A percentile compares a stretch with the other conserved stretches of the same genome.
These are phyloP conservation scores for Bombus waltoni DNA, from an alignment of 1,140 invertebrate genomes.

Conservation along the genomic window DNA sequence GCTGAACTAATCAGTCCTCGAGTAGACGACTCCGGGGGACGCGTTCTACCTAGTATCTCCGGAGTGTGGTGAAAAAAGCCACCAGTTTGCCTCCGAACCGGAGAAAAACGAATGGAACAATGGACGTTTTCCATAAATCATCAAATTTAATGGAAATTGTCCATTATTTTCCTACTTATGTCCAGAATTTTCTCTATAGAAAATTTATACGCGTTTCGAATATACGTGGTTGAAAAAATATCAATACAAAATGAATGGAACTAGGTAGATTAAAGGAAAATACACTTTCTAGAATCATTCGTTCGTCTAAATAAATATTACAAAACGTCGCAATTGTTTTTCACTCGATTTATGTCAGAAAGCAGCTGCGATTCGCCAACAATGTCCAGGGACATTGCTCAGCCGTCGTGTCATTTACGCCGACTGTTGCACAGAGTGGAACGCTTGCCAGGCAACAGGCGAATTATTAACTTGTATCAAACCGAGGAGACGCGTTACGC, in stretches of 20 bases:
- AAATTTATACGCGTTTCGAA: background rate
- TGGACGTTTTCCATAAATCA: no score
- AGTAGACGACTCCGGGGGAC: background rate
- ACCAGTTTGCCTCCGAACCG: background rate
- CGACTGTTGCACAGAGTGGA: background rate
- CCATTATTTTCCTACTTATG: background rate
- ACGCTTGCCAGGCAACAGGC: background rate
- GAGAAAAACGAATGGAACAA: background rate
- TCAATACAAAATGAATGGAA: no score
- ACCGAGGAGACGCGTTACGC: background rate
- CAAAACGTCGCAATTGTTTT: background rate
- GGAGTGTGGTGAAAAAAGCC: background rate
- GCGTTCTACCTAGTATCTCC: background rate
- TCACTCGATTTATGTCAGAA: background rate
- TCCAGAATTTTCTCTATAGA: background rate
- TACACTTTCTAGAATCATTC: background rate
- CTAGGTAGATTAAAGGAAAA: background rate
- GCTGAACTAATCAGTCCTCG: conserved; percentile 67
- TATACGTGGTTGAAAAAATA: background rate
- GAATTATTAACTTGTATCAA: conserved; percentile 10
- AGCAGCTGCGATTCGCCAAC: background rate
- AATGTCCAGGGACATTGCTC: background rate
- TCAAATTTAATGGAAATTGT: background rate
- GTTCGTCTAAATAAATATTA: no score
- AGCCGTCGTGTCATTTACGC: background rate